Base-by-base conservation (phyloP, 2,888 invertebrate species). In the Polylopha cassiicola region DNA sequence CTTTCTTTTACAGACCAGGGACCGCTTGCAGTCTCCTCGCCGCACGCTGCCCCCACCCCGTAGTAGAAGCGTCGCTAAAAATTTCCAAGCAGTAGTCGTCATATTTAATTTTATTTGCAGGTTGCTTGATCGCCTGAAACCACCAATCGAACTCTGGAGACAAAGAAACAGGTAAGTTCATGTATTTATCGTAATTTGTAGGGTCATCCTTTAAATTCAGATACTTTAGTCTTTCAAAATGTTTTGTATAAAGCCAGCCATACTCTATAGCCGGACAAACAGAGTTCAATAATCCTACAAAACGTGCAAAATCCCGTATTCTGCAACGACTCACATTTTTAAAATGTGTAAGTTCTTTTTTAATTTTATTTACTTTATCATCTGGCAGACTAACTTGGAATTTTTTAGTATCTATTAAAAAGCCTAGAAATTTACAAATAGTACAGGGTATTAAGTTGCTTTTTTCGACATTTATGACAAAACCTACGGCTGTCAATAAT, bases 251-350 rank as follows among this genome's bases (percentile, higher is more conserved):
- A 6, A 61, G 42, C 51, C 50, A 56, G 3, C 58, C 54, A 34
- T 62, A 62, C 28, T 57, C 50, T n/a, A 59, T 45, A 1, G 55
- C 61, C 8, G 60, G 61, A 22, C 59, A 63, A 23, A 48, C 47
- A 1, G 61, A 46, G 2, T 47, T 43, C 20, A 64, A 37, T 11
- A 47, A 30, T 1, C 56, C 55, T 11, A 53, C 4, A 0, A 57
- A 9, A 3, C 44, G 39, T 2, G 60, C 48, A 22, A 52, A 50
- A 3, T 44, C 20, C 27, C 48, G 27, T 6, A 55, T 48, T 41
- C 43, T 50, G 7, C 48, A 58, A 3, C 22, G 21, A 4, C 42
- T 47, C 27, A 20, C 9, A 6, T 20, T 22, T 9, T 17, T n/a
- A 14, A 46, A 42, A 2, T 8, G 13, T 31, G 26, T 11, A 6